Evolutionary conservation across 2,113 vertebrate species (phyloP).

Genomic region (Thunnus thynnus): DNA sequence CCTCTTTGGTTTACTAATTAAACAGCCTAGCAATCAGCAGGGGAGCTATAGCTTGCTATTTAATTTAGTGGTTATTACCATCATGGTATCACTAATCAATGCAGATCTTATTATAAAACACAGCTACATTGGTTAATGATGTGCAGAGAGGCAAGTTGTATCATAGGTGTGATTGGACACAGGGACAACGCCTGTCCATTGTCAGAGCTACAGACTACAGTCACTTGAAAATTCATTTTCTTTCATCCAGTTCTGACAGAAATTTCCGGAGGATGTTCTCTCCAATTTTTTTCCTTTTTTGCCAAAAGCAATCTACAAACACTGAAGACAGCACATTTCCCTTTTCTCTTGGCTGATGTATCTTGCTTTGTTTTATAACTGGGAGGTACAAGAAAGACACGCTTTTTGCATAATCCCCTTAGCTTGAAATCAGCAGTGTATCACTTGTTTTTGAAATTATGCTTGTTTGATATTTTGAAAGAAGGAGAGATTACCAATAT

Average conservation of each 20-base stretch:
- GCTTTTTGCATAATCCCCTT: conserved; percentile 70
- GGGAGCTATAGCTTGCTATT: conserved; percentile 54
- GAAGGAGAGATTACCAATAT: conserved; percentile 41
- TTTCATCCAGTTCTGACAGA: conserved; percentile 65
- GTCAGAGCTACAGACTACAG: conserved; percentile 43
- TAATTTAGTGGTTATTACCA: conserved; percentile 70
- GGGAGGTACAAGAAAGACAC: conserved; percentile 62
- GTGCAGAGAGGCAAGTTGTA: conserved; percentile 33
- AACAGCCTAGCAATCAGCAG: conserved; percentile 58
- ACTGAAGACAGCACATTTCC: conserved; percentile 66
- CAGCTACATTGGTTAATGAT: conserved; percentile 50
- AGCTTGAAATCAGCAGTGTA: conserved; percentile 66
- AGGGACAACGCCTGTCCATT: conserved; percentile 25
- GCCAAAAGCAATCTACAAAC: conserved; percentile 69
- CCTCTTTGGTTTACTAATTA: conserved; percentile 78
- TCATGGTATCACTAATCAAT: conserved; percentile 71
- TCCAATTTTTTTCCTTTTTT: conserved; percentile 33
- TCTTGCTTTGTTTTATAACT: conserved; percentile 73
- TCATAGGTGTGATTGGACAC: conserved; percentile 51
- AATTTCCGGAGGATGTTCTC: conserved; percentile 58
- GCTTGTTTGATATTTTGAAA: conserved; percentile 60
- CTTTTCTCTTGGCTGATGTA: conserved; percentile 62
- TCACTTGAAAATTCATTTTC: conserved; percentile 60
- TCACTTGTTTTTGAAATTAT: conserved; percentile 65
- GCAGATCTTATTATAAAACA: conserved; percentile 59